These are phyloP conservation scores for Cephus runcator DNA, from an alignment of 2,888 invertebrate genomes.

Conservation along the genomic window DNA sequence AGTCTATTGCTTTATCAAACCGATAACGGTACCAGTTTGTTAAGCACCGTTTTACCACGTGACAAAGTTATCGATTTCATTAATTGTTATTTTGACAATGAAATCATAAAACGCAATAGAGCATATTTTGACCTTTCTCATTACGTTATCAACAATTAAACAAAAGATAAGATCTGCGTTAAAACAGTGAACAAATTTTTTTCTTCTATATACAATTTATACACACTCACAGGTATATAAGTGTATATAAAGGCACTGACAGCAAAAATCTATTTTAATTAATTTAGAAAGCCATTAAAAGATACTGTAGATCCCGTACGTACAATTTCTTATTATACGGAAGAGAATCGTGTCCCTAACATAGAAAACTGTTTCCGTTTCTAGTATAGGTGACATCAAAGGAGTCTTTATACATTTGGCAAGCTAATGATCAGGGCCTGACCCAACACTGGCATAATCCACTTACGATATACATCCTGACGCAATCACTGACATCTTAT, in stretches of 20 bases:
- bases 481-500: background rate
- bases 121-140: background rate
- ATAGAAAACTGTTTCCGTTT: conserved; percentile 1
- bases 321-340: background rate
- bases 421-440: conserved; percentile 24
- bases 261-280: background rate
- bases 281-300: background rate
- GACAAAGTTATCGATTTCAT: background rate
- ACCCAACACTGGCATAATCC: conserved; percentile 40
- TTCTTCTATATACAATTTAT: no score
- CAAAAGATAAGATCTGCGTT: no score
- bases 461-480: conserved; percentile 25
- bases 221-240: no score
- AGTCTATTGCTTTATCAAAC: background rate
- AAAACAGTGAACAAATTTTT: no score
- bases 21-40: background rate
- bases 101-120: background rate
- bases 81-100: background rate
- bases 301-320: background rate
- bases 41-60: background rate
- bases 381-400: background rate
- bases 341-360: background rate
- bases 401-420: conserved; percentile 5
- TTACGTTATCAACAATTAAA: background rate
- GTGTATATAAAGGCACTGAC: background rate